Evolutionary conservation across 2,888 invertebrate genomes (phyloP), one percentile per base, ranked within the genome.

Genomic region (Netelia melanura): DNA sequence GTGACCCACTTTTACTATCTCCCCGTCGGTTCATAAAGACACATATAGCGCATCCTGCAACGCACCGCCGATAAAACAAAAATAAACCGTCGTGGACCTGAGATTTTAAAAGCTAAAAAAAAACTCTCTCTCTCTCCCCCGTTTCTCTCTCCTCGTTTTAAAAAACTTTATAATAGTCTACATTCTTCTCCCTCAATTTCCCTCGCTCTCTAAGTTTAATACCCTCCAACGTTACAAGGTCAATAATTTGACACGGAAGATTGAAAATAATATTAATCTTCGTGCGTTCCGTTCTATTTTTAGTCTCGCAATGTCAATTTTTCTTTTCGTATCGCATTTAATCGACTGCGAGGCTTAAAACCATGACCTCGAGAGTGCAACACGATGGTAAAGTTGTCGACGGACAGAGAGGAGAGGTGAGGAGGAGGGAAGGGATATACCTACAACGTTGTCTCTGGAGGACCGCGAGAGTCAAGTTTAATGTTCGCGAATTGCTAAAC

Each of bases 1-100:
- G 81, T 85, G 81, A 85, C 84, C 84, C 78, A 85, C 84, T 82
- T 85, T 85, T 78, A 54, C 78, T 81, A 85, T 81, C 84, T 85
- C 70, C 74, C 62, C 84, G n/a, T 17, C 81, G 81, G 64, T 61
- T 70, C 75, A 75, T 38, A 81, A 79, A 70, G 70, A 58, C 70
- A 78, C 38, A 68, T 61, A 68, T 74, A 78, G 74, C 74, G 81
- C 78, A 81, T 78, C 70, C 84, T 81, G 84, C 81, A 75, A 74
- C 70, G 21, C 38, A 6, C 38, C 38, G 38, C 6, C 38, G 38
- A 38, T 38, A 38, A 70, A 71, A 81, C 78, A 64, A 85, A 81
- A 81, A 85, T 85, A 85, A 81, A 81, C 65, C 78, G 11, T 70
- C 64, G 48, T 48, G 64, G 76, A 48, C 75, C 54, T 38, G n/a